A percentile compares a stretch with the other conserved stretches of the same genome.
Evolutionary conservation across 2,888 invertebrate species (phyloP).

Genomic region (Polydesmus complanatus): DNA sequence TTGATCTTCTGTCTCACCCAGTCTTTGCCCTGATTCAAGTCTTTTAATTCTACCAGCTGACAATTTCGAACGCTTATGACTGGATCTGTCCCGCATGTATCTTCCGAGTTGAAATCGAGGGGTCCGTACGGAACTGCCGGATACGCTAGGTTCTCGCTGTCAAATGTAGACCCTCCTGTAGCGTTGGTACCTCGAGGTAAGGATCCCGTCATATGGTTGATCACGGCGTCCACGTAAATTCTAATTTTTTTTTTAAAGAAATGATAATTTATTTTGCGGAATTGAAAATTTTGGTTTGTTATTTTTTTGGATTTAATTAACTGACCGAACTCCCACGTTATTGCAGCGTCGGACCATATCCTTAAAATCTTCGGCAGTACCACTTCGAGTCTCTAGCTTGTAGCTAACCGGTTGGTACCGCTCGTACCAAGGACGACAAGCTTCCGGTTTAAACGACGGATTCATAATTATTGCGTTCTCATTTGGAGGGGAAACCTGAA

Average conservation of each 20-base stretch:
- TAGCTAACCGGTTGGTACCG: constrained; percentile 36
- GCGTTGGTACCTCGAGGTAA: constrained; percentile 36
- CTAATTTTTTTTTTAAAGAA: too few species aligned
- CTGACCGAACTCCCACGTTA: constrained; percentile 31
- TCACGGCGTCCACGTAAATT: constrained; percentile 61
- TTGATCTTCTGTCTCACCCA: constrained; percentile 51
- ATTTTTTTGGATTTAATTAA: too few species aligned
- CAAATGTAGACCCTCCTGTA: constrained; percentile 41
- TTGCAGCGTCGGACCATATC: constrained; percentile 35
- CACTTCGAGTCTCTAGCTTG: constrained; percentile 30
- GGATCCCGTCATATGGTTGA: constrained; percentile 71
- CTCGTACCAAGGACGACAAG: constrained; percentile 31
- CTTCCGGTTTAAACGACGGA: constrained; percentile 14
- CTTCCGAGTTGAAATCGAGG: constrained; percentile 45
- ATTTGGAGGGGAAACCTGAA: constrained; percentile 56
- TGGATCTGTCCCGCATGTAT: constrained; percentile 44
- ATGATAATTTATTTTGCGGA: not conserved
- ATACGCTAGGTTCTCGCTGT: constrained; percentile 41
- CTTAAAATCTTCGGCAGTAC: constrained; percentile 29
- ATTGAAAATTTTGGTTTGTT: too few species aligned
- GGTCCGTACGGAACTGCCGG: constrained; percentile 50
- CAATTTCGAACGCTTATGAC: constrained; percentile 53
- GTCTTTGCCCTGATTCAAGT: constrained; percentile 52
- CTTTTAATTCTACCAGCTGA: constrained; percentile 54
- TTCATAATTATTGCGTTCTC: constrained; percentile 48